Conservation (phyloP, 2,113 vertebrate species). For the Alouatta palliata region DNA sequence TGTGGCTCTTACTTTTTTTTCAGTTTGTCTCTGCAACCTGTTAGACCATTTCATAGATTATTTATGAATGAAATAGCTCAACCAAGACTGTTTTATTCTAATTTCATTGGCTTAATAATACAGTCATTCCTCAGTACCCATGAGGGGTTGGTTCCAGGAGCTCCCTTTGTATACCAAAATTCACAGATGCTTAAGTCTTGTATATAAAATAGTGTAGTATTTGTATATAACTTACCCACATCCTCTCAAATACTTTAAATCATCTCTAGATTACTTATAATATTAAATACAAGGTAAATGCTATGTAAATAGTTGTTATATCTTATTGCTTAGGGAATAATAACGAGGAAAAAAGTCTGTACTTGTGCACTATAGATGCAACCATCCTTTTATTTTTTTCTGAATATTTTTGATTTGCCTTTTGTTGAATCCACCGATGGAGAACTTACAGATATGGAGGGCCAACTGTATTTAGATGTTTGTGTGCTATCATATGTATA, state of each 20-base stretch:
- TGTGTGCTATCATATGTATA: neutral
- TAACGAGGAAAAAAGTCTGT: neutral
- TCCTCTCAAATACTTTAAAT: neutral
- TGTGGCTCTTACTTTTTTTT: neutral
- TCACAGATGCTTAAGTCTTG: neutral
- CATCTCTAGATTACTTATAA: neutral
- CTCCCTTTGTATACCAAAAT: neutral
- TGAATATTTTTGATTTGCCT: neutral
- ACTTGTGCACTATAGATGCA: neutral
- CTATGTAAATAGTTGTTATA: neutral
- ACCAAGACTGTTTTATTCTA: neutral
- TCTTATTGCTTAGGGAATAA: neutral
- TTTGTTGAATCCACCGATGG: neutral
- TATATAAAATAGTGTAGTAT: neutral
- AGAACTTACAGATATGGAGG: neutral
- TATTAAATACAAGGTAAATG: neutral
- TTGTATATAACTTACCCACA: neutral
- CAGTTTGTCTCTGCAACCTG: neutral
- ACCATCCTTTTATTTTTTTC: too few species aligned
- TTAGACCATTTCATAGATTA: neutral
- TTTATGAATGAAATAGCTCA: slow-evolving; percentile 3
- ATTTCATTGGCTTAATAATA: neutral
- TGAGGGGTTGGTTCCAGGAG: neutral
- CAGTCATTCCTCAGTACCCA: neutral
- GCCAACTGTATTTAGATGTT: neutral